Conservation (phyloP, 1,140 invertebrate species). For the Aleiodes sp. region DNA sequence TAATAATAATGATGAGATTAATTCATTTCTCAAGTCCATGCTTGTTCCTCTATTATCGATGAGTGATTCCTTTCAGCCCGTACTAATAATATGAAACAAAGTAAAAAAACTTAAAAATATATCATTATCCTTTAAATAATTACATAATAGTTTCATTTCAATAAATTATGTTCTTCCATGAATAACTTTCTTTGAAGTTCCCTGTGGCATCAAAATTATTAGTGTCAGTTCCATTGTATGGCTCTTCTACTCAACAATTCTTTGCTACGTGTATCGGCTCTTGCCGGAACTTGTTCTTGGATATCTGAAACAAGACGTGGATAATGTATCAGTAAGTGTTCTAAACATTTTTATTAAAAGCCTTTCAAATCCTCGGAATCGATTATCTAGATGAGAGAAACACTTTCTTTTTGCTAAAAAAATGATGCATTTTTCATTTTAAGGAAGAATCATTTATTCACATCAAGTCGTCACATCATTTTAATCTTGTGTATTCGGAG, state of each 20-base stretch:
- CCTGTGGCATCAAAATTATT: no score
- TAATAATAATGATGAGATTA: no score
- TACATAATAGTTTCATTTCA: no score
- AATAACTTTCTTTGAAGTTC: no score
- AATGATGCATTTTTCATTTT: no score
- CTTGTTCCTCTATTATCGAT: background rate
- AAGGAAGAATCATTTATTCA: background rate
- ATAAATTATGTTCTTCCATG: no score
- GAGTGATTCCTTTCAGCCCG: background rate
- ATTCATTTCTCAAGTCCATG: background rate
- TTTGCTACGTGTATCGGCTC: background rate
- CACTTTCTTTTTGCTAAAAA: background rate
- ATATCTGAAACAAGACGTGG: background rate
- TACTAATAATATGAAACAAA: background rate
- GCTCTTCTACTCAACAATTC: no score
- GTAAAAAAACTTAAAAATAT: background rate
- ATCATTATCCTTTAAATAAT: no score
- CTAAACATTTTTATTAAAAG: background rate
- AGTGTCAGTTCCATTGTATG: background rate
- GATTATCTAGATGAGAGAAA: background rate
- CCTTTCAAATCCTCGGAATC: background rate
- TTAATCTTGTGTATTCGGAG: slow-evolving; percentile 43
- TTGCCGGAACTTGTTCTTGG: background rate
- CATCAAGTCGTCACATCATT: slow-evolving; percentile 33
- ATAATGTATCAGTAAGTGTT: background rate